Conservation (phyloP, 2,113 vertebrate genomes). For the Stigmatopora argus region DNA sequence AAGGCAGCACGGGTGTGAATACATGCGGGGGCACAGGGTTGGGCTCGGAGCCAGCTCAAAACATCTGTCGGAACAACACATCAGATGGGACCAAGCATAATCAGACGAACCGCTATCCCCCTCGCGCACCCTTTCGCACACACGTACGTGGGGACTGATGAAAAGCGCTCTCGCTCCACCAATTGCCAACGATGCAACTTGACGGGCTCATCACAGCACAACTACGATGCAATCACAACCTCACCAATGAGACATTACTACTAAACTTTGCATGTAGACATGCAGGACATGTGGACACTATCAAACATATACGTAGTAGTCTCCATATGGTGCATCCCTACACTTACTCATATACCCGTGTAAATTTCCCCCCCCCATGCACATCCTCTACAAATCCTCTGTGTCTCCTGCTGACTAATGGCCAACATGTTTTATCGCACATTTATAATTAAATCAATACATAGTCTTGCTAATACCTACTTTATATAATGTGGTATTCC, state of each 20-base stretch:
- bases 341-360: background rate
- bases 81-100: conserved; percentile 43
- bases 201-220: conserved; percentile 40
- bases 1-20: conserved; percentile 10
- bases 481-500: background rate
- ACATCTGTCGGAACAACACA: conserved; percentile 54
- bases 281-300: background rate
- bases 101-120: conserved; percentile 44
- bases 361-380: no score
- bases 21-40: conserved; percentile 27
- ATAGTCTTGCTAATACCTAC: background rate
- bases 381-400: background rate
- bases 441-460: background rate
- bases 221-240: conserved; percentile 32
- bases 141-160: conserved; percentile 46
- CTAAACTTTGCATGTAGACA: background rate
- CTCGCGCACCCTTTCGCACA: background rate
- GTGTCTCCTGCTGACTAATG: background rate
- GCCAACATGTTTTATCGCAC: background rate
- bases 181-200: conserved; percentile 52
- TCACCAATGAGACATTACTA: background rate
- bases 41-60: conserved; percentile 40
- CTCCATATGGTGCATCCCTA: background rate
- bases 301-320: background rate
- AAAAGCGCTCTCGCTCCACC: conserved; percentile 27